These are phyloP conservation scores for Taxidea taxus DNA, from an alignment of 2,113 vertebrate genomes.

Conservation along the genomic window DNA sequence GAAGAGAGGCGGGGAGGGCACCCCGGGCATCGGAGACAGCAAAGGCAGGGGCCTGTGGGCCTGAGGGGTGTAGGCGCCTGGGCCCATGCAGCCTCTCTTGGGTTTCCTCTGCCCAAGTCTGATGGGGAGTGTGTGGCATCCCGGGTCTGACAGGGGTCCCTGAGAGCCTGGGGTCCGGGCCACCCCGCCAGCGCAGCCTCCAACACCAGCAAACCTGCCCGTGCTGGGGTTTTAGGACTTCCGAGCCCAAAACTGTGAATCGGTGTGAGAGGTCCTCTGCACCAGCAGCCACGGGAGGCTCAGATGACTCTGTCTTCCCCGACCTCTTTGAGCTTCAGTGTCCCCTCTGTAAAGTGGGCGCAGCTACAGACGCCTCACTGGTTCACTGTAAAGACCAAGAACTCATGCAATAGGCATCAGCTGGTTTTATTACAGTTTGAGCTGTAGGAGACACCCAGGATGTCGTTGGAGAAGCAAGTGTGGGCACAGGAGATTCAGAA, in stretches of 20 bases:
- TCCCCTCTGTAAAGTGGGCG: neutral
- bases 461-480: rapidly evolving
- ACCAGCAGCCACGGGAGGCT: neutral
- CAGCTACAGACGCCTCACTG: rapidly evolving
- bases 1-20: neutral
- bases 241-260: too few species aligned
- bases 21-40: neutral
- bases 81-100: neutral
- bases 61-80: neutral
- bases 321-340: neutral
- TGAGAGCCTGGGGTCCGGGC: neutral
- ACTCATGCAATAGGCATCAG: neutral
- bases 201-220: neutral
- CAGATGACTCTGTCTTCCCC: too few species aligned
- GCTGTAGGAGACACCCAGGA: neutral
- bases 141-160: neutral
- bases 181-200: neutral
- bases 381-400: neutral
- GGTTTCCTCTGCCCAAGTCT: neutral
- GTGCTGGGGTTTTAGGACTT: neutral
- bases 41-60: neutral
- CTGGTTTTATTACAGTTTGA: neutral
- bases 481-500: neutral
- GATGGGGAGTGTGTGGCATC: neutral
- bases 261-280: too few species aligned